Evolutionary conservation across 1,140 invertebrate species (phyloP), one percentile per base, ranked within the genome.

Genomic region (Euura lappo): DNA sequence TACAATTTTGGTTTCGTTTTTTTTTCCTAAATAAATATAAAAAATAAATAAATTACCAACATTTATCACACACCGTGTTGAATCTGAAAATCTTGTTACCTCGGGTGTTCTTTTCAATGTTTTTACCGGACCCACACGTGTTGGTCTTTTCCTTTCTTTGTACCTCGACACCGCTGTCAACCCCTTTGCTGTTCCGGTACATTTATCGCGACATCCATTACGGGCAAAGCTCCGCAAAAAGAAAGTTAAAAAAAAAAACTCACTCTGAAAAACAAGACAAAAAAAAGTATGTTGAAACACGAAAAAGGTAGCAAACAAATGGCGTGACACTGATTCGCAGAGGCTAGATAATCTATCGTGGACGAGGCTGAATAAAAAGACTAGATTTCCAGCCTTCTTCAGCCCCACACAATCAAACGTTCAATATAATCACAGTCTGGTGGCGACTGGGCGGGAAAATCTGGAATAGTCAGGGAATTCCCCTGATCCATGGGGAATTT

Each of bases 171-270:
- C 13, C 51, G 51, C 51, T 60, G 51, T 60, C 51, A 60, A 60
- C 51, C 51, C 51, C 51, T 60, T 60, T n/a, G 5, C 51, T 60
- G 51, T 60, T 60, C 51, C 51, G 51, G 51, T 60, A 60, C 51
- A 60, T 60, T 60, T 60, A 60, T 60, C 51, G 51, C 51, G 51
- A 60, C 51, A n/a, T 60, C 51, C 51, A 60, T 60, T 60, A 60
- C 51, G 28, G 28, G 0, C 28, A 28, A 28, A 28, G 28, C 28
- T 28, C 28, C 28, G 28, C 28, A 28, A 28, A 28, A 28, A 28
- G 28, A 28, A 28, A 28, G 28, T 28, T 28, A 28, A 28, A 28
- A 28, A 28, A 28, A 28, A 28, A 28, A 28, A 28, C 28, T 28
- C 28, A 28, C 28, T 28, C 51, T 8, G 8, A 60, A 60, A 6